Base-by-base conservation (phyloP, 2,113 vertebrate genomes). In the Cnemophilus loriae region DNA sequence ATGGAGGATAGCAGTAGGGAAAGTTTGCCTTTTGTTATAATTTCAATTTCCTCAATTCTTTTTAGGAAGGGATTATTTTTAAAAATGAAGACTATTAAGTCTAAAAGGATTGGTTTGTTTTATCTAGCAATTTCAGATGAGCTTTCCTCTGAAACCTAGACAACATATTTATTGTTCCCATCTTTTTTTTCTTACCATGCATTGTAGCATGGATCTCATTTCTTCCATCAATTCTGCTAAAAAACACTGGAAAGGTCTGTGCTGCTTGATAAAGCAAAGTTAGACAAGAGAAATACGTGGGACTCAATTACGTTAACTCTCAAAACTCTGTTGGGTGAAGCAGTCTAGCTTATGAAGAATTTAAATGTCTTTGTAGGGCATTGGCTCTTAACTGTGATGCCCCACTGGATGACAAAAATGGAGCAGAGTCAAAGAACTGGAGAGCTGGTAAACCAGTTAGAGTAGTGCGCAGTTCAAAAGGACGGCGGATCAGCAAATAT, bases 321-420 rank as follows among this genome's bases (percentile, higher is more conserved):
- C 30, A 91, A 42, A 35, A 91, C 52, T 59, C 49, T 69, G 16
- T 35, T 91, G 42, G 39, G 20, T 68, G 55, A 88, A 94, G 50
- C 71, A 92, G 12, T 83, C 78, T 93, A 53, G 93, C 77, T 93
- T 91, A 96, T 96, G 85, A 97, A 94, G 89, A 86, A 82, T 94
- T 84, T 63, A 80, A 97, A 97, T 98, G 50, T 95, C 47, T 96
- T 96, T 97, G 65, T 97, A 99, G 99, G 97, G 99, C 99, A n/a
- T 95, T 99, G 98, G 99, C 99, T 77, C 98, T 99, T 97, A 99
- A 99, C 98, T 99, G 99, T 78, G 99, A 99, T 92, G 99, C 99
- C 55, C 98, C 99, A 47, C 94, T 99, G 97, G 99, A 99, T 96
- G 99, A 99, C 97, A 99, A 99, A 98, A 98, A 99, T 74, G 99